Conservation (phyloP, 1,140 invertebrate genomes). For the Bombus superbus region DNA sequence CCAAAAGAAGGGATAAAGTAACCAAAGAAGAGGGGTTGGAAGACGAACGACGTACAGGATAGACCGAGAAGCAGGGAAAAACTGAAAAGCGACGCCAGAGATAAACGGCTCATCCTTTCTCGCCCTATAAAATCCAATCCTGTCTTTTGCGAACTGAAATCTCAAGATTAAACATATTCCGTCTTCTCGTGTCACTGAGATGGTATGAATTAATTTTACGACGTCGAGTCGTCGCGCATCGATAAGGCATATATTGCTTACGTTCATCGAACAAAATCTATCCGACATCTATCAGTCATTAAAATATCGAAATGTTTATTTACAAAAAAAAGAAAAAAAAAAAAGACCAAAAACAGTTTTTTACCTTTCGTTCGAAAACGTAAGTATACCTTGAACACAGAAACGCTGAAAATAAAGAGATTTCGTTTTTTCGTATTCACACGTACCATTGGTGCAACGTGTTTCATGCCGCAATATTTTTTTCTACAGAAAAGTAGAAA, state of each 20-base stretch:
- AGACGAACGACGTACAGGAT: constrained; percentile 44
- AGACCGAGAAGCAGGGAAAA: constrained; percentile 68
- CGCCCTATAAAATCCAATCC: constrained; percentile 75
- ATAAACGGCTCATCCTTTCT: constrained; percentile 81
- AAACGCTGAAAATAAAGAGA: background rate
- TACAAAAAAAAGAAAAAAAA: background rate
- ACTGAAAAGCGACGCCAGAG: constrained; percentile 81
- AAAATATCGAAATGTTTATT: background rate
- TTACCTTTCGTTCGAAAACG: background rate
- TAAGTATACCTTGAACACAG: background rate
- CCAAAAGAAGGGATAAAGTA: constrained; percentile 70
- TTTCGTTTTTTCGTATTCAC: background rate
- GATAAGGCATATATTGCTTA: background rate
- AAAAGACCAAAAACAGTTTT: background rate
- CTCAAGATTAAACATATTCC: constrained; percentile 78
- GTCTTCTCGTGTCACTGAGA: background rate
- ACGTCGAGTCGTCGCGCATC: background rate
- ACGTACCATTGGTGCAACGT: background rate
- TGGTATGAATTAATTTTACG: background rate
- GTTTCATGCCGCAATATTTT: background rate
- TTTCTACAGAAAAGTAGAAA: background rate
- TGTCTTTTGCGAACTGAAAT: constrained; percentile 72
- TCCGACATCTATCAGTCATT: too few species aligned
- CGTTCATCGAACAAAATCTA: background rate
- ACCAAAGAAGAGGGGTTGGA: constrained; percentile 64